phyloP scores from a whole-genome alignment of 2,797 vertebrate genomes.

The Etheostoma perlongum region DNA sequence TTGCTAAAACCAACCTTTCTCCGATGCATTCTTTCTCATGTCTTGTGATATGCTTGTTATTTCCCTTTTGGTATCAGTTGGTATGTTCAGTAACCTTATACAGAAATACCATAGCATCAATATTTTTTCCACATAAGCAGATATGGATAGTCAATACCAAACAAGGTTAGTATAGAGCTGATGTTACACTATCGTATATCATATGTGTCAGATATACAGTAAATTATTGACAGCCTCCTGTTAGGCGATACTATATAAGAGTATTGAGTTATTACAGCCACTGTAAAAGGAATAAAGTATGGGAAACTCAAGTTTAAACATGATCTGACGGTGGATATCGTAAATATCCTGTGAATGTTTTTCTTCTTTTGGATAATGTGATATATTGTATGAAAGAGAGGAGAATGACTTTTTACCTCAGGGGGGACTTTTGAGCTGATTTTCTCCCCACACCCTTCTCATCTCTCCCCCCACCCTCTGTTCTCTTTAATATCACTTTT shows the following conservation, averaged over 20 bases:
- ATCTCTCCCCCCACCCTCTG: constrained; percentile 19
- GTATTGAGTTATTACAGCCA: constrained; percentile 59
- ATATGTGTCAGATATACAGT: constrained; percentile 64
- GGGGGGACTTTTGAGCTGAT: constrained; percentile 64
- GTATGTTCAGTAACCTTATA: constrained; percentile 67
- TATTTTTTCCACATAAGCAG: constrained; percentile 57
- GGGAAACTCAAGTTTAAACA: constrained; percentile 69
- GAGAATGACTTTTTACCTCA: constrained; percentile 63
- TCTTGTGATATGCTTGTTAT: constrained; percentile 39
- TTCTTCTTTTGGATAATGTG: constrained; percentile 52
- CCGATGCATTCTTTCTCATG: constrained; percentile 52
- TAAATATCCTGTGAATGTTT: constrained; percentile 58
- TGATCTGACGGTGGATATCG: constrained; percentile 59
- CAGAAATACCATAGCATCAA: constrained; percentile 54
- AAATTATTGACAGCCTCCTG: constrained; percentile 71
- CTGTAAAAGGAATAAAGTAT: constrained; percentile 63
- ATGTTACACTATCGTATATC: constrained; percentile 75
- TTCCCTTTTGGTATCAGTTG: constrained; percentile 57
- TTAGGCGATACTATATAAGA: constrained; percentile 61
- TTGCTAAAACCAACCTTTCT: constrained; percentile 30
- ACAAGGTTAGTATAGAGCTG: constrained; percentile 67
- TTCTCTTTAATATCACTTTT: constrained; percentile 60
- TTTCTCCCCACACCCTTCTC: constrained; percentile 41
- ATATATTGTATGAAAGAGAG: constrained; percentile 64
- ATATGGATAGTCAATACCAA: constrained; percentile 70